Evolutionary conservation across 2,113 vertebrate species (phyloP).

Genomic region (Barbus barbus): DNA sequence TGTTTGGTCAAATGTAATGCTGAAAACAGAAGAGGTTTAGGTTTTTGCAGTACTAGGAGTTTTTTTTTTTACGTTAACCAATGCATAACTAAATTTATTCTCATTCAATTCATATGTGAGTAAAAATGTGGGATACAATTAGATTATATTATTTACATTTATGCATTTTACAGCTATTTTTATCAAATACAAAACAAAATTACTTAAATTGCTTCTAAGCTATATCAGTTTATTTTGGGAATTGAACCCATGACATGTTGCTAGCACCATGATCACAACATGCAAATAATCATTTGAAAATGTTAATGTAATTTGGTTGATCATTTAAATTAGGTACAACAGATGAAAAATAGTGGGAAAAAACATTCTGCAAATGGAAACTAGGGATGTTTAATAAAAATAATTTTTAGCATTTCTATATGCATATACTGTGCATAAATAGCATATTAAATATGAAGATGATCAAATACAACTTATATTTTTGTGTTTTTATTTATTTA

Average conservation of each 20-base stretch:
- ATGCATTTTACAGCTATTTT: neutral
- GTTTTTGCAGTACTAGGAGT: neutral
- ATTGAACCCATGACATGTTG: neutral
- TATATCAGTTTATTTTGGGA: neutral
- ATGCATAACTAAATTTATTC: neutral
- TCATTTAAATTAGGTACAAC: neutral
- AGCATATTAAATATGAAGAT: neutral
- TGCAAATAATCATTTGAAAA: neutral
- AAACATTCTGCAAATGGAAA: too few relatives aligned
- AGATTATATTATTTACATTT: neutral
- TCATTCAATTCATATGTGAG: neutral
- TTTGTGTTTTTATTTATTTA: neutral
- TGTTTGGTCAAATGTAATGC: slow-evolving; percentile 7
- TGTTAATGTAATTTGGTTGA: neutral
- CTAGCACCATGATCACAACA: neutral
- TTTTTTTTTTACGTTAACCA: neutral
- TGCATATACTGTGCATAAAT: too few relatives aligned
- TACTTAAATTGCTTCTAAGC: neutral
- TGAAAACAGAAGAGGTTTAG: neutral
- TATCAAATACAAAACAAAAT: neutral
- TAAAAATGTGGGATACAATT: neutral
- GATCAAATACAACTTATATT: neutral
- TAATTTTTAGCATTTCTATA: too few relatives aligned
- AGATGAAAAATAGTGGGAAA: neutral
- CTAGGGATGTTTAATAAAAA: too few relatives aligned